Percentiles rank a stretch among this genome's conserved stretches.
These are phyloP conservation scores for Circaetus cinerascens DNA, from an alignment of 2,113 vertebrate species.

Conservation along the genomic window DNA sequence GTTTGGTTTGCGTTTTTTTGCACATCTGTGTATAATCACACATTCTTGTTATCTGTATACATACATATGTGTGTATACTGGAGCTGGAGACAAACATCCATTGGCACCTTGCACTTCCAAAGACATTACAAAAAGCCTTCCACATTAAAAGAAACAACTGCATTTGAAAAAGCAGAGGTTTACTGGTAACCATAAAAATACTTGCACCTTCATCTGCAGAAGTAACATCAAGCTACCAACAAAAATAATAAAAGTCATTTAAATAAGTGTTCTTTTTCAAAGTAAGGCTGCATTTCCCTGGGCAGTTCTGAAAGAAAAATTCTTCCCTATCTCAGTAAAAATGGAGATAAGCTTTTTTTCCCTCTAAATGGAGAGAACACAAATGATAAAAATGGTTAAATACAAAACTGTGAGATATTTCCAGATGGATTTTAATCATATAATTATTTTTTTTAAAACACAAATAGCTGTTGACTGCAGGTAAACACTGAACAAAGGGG, in stretches of 20 bases:
- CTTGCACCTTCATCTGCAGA: background rate
- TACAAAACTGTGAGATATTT: background rate
- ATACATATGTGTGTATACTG: too few relatives aligned
- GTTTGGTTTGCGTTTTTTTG: background rate
- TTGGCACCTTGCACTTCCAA: background rate
- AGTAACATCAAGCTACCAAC: background rate
- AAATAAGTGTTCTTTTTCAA: background rate
- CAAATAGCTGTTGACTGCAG: background rate
- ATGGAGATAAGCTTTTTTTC: accelerated
- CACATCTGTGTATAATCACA: background rate
- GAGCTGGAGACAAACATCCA: background rate
- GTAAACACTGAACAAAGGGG: background rate
- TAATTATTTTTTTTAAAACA: background rate
- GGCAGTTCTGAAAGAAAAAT: background rate
- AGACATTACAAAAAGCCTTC: background rate
- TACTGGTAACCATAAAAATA: background rate
- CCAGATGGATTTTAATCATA: background rate
- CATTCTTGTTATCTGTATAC: background rate
- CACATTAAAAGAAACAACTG: background rate
- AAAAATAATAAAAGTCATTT: background rate
- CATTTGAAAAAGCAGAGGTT: background rate
- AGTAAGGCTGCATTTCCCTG: background rate
- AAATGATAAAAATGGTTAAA: background rate
- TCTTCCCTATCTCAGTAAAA: background rate
- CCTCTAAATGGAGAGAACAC: background rate